Evolutionary conservation across 2,113 vertebrate species (phyloP).

Genomic region (Gallinago undulata): DNA sequence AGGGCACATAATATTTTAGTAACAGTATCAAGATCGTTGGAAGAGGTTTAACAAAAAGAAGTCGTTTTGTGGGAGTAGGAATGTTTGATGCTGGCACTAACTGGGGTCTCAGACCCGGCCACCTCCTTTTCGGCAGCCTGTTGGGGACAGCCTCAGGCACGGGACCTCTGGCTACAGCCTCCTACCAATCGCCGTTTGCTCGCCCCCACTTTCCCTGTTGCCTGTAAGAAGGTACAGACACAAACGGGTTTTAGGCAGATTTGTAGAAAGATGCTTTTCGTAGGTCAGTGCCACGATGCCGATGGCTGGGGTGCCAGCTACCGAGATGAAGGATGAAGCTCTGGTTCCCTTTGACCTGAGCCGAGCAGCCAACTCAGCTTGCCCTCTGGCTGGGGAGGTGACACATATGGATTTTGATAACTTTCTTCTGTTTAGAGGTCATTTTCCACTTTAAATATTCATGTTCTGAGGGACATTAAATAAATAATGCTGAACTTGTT

Average conservation of each 20-base stretch:
- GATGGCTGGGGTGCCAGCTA: not conserved
- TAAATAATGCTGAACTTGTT: conserved; percentile 45
- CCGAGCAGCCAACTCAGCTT: not conserved
- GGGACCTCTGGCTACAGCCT: not conserved
- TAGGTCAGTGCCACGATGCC: fast-evolving
- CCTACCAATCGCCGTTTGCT: fast-evolving
- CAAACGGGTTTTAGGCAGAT: fast-evolving
- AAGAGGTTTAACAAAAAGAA: not conserved
- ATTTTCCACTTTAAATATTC: conserved; percentile 46
- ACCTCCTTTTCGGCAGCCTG: not conserved
- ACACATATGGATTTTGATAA: conserved; percentile 48
- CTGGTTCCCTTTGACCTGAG: not conserved
- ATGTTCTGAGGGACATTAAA: conserved; percentile 31
- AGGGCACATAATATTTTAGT: not conserved
- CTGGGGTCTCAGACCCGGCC: not conserved
- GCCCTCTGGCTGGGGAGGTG: conserved; percentile 7
- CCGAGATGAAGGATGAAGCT: not conserved
- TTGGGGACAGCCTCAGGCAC: fast-evolving
- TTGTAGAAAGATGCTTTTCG: fast-evolving
- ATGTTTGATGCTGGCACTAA: not conserved
- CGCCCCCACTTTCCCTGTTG: not conserved
- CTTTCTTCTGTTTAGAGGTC: conserved; percentile 37
- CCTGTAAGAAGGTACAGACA: not conserved
- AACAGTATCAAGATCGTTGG: not conserved
- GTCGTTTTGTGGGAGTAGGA: not conserved